Percentiles rank a stretch among this genome's conserved stretches.
Evolutionary conservation across 1,140 invertebrate species (phyloP).

Genomic region (Bombus consobrinus): DNA sequence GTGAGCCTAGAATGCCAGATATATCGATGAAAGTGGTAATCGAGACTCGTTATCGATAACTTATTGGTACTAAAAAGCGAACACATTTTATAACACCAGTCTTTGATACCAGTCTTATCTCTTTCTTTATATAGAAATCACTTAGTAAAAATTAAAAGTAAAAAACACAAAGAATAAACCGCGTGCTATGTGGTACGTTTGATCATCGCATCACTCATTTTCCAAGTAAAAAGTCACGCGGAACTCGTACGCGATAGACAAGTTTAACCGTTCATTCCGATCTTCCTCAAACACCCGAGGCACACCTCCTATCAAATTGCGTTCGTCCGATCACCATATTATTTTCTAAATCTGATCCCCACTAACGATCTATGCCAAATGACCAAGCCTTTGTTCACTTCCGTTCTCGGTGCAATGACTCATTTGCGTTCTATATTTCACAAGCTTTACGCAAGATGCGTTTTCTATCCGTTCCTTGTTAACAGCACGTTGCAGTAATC

Average conservation of each 20-base stretch:
- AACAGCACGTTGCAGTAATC: neutral
- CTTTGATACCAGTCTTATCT: constrained; percentile 16
- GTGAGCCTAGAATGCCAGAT: neutral
- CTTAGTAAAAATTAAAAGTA: neutral
- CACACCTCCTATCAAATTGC: neutral
- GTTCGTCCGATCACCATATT: neutral
- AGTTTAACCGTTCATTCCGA: neutral
- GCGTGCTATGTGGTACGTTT: neutral
- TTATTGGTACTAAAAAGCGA: neutral
- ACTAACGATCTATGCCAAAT: neutral
- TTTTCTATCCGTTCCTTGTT: neutral
- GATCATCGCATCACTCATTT: no score
- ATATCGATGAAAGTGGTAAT: neutral
- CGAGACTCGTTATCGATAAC: neutral
- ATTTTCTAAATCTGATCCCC: neutral
- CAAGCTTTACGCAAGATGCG: neutral
- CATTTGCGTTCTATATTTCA: constrained; percentile 34
- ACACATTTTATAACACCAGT: neutral
- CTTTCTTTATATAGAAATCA: neutral
- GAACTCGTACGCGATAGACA: neutral
- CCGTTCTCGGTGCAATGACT: constrained; percentile 32
- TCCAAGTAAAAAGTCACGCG: neutral
- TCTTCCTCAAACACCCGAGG: neutral
- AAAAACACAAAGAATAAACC: neutral
- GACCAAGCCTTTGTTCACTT: constrained; percentile 1